phyloP scores from a whole-genome alignment of 2,888 invertebrate genomes.

The Desoria tigrina region DNA sequence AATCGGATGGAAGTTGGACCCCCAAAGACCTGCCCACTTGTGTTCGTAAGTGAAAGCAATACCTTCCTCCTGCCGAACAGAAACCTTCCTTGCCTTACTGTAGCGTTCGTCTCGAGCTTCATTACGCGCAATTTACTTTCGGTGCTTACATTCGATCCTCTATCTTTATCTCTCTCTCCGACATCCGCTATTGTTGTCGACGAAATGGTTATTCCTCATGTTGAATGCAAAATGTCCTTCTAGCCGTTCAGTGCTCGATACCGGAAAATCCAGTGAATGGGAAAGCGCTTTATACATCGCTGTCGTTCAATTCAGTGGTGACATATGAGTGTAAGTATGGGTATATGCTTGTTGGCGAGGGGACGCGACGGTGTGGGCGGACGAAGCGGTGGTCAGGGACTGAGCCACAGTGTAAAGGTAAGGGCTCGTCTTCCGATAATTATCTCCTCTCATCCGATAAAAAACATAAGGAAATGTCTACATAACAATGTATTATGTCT shows the following conservation, averaged over 20 bases:
- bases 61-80: too few species aligned
- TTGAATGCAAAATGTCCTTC: too few species aligned
- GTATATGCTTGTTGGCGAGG: conserved; percentile 84
- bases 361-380: conserved; percentile 87
- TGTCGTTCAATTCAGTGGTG: conserved; percentile 92
- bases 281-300: conserved; percentile 86
- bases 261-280: conserved; percentile 92
- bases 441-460: neutral
- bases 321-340: conserved; percentile 95
- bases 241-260: conserved; percentile 89
- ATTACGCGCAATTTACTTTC: too few species aligned
- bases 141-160: too few species aligned
- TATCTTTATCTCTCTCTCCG: too few species aligned
- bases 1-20: conserved; percentile 86
- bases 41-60: conserved; percentile 76
- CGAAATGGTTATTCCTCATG: too few species aligned
- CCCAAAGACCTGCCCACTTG: conserved; percentile 88
- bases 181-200: too few species aligned
- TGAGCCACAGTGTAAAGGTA: conserved; percentile 90
- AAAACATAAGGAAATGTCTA: too few species aligned
- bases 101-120: too few species aligned
- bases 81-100: too few species aligned
- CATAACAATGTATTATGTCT: too few species aligned
- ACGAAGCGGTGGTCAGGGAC: conserved; percentile 93
- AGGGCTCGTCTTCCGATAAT: conserved; percentile 19